Evolutionary conservation across 2,113 vertebrate species (phyloP).

Genomic region (Osmerus mordax): DNA sequence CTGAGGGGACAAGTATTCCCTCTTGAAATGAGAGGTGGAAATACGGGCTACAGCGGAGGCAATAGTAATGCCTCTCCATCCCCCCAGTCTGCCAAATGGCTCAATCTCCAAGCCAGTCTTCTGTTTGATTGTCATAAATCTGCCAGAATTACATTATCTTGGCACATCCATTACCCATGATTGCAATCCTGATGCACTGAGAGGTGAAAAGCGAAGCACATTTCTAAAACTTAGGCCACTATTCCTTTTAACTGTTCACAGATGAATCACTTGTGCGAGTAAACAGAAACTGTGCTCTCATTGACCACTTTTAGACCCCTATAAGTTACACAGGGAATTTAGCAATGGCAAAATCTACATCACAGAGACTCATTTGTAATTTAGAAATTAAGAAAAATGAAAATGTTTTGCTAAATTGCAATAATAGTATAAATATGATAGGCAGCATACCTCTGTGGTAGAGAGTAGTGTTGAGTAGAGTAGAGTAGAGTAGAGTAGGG

Average conservation of each 20-base stretch:
- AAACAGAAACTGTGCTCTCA: not conserved
- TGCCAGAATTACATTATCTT: constrained; percentile 58
- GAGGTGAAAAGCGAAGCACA: constrained; percentile 18
- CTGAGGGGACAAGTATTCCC: constrained; percentile 41
- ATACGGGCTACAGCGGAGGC: constrained; percentile 13
- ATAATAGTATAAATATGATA: no score
- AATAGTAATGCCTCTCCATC: not conserved
- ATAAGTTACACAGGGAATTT: not conserved
- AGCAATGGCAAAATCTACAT: no score
- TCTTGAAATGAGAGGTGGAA: constrained; percentile 19
- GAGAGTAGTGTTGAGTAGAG: no score
- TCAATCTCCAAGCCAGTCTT: constrained; percentile 44
- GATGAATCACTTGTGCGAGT: not conserved
- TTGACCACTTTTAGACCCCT: not conserved
- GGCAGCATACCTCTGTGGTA: no score
- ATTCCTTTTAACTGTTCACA: not conserved
- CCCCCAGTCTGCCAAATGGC: constrained; percentile 4
- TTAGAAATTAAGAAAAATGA: no score
- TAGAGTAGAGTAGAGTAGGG: no score
- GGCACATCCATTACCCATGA: constrained; percentile 46
- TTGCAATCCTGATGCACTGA: constrained; percentile 25
- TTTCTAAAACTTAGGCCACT: constrained; percentile 21
- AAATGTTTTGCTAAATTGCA: no score
- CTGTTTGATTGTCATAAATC: constrained; percentile 66
- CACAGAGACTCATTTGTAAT: no score